Evolutionary conservation across 2,888 invertebrate genomes (phyloP), one percentile per base, ranked within the genome.

Genomic region (Xestia sexstrigata): DNA sequence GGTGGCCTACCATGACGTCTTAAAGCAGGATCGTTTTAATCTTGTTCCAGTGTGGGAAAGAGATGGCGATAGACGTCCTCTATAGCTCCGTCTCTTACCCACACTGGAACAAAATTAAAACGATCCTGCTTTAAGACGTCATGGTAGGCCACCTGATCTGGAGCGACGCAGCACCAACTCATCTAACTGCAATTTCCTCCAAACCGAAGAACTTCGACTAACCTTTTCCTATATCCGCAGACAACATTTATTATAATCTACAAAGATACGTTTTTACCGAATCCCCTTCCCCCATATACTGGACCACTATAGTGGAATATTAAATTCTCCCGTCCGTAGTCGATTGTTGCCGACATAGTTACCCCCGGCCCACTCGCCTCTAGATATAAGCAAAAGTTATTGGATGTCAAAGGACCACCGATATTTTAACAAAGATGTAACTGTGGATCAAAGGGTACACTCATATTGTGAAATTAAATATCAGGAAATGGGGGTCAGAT

Each of bases 271-370:
- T 72, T 74, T 77, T 72, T 62, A 69, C 70, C 52, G 11, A 72
- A 70, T 60, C 70, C 52, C 55, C 55, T 70, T 23, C 78, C 13
- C 65, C 77, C 60, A 39, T 68, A 42, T n/a, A 52, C 42, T 72
- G 35, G 55, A 62, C 70, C 75, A 68, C 72, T 79, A 84, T 73
- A 85, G 76, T 60, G 73, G 82, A 84, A 84, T 84, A 84, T 84
- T 85, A 84, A 85, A 84, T 84, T 84, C 85, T 62, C 74, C 75
- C 73, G 82, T 63, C 77, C 73, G 63, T 58, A 42, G 62, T 58
- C 81, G 67, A 68, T 83, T 86, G 84, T 83, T 70, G 73, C 86
- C 81, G 45, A 78, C 86, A 85, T 86, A 83, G 86, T 72, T 77
- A 42, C 80, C 83, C 67, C 58, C 70, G n/a, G 55, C 70, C 77